Evolutionary conservation across 2,888 invertebrate species (phyloP).

Genomic region (Strigamia crassipes): DNA sequence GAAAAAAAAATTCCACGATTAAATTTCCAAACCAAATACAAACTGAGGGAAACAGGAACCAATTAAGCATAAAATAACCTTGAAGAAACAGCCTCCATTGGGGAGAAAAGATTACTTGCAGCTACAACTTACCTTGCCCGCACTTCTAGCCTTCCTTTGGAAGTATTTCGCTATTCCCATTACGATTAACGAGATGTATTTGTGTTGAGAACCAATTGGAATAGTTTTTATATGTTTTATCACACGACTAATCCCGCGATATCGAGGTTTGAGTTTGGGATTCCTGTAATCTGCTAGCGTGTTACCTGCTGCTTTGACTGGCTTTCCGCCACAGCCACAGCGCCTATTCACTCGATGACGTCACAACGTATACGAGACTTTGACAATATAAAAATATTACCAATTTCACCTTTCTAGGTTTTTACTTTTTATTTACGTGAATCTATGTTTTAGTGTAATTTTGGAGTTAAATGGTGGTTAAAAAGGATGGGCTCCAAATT

Average conservation of each 20-base stretch:
- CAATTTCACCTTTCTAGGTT: not conserved
- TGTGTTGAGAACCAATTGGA: not conserved
- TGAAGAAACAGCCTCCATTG: slow-evolving; percentile 18
- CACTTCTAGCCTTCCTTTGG: slow-evolving; percentile 43
- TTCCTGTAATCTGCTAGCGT: not conserved
- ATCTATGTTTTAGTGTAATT: too few relatives aligned
- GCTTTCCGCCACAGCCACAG: slow-evolving; percentile 13
- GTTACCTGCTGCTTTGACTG: not conserved
- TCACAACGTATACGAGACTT: not conserved
- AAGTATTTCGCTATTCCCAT: slow-evolving; percentile 46
- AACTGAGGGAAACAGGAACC: slow-evolving; percentile 14
- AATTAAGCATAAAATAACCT: slow-evolving; percentile 27
- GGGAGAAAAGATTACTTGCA: not conserved
- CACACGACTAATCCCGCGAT: not conserved
- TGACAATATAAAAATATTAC: not conserved
- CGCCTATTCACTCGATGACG: not conserved
- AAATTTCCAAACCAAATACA: not conserved
- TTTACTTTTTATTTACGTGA: too few relatives aligned
- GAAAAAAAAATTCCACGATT: not conserved
- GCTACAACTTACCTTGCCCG: slow-evolving; percentile 42
- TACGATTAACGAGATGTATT: not conserved
- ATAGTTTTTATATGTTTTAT: not conserved
- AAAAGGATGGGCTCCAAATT: not conserved
- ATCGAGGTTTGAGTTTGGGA: not conserved
- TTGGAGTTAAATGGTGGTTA: not conserved